These are phyloP conservation scores for Scortum barcoo DNA, from an alignment of 2,113 vertebrate species.

Conservation along the genomic window DNA sequence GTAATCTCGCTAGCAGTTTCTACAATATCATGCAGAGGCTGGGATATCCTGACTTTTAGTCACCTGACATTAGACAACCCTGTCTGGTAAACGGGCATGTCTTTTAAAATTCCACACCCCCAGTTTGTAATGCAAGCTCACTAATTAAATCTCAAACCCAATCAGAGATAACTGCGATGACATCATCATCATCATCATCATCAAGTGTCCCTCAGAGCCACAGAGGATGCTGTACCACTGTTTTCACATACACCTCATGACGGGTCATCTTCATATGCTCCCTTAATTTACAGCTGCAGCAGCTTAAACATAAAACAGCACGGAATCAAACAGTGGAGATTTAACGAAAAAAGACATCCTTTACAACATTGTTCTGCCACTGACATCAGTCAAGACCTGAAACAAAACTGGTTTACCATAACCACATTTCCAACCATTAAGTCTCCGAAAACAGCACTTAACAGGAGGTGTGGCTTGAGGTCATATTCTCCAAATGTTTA, in stretches of 20 bases:
- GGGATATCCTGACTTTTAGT: too few relatives aligned
- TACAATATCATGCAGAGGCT: background rate
- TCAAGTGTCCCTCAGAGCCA: background rate
- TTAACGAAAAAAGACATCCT: background rate
- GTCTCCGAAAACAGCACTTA: background rate
- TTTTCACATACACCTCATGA: background rate
- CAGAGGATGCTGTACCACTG: background rate
- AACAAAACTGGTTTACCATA: background rate
- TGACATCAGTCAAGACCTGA: background rate
- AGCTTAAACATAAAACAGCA: background rate
- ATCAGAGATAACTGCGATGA: background rate
- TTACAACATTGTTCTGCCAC: background rate
- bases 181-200: background rate
- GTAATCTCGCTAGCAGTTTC: background rate
- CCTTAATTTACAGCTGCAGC: background rate
- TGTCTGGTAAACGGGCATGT: background rate
- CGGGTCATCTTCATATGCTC: too few relatives aligned
- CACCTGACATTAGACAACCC: background rate
- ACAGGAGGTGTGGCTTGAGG: background rate
- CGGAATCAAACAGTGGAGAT: background rate
- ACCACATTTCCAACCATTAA: background rate
- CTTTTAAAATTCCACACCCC: background rate
- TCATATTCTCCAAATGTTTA: too few relatives aligned
- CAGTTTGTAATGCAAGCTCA: background rate
- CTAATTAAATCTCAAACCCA: background rate